These are phyloP conservation scores for Rhinolophus sinicus DNA, from an alignment of 2,113 vertebrate genomes.

Conservation along the genomic window DNA sequence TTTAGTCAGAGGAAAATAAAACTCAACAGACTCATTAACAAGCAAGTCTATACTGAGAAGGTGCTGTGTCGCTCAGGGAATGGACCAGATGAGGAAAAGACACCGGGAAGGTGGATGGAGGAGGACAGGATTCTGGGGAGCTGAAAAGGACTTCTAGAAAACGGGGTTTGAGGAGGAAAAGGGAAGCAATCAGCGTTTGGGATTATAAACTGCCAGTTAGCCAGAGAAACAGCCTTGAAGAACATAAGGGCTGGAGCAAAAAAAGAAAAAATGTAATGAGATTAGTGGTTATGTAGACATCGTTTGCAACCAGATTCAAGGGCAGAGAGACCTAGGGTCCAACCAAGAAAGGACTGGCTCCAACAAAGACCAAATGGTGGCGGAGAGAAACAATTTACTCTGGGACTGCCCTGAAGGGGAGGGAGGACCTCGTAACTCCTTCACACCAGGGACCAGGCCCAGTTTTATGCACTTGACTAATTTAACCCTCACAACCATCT, in stretches of 20 bases:
- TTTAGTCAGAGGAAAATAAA: constrained; percentile 17
- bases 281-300: not conserved
- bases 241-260: not conserved
- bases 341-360: not conserved
- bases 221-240: not conserved
- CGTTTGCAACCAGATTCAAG: not conserved
- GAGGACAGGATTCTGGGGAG: not conserved
- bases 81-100: not conserved
- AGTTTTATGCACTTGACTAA: not conserved
- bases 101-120: not conserved
- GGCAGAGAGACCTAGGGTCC: not conserved
- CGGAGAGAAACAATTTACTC: not conserved
- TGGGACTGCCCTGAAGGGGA: not conserved
- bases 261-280: not conserved
- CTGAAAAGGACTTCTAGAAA: not conserved
- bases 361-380: not conserved
- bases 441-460: not conserved
- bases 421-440: not conserved
- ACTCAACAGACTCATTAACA: not conserved
- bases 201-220: not conserved
- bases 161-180: not conserved
- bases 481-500: not conserved
- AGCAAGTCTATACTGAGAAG: not conserved
- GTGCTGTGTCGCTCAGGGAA: not conserved
- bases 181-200: not conserved